Percentiles rank a stretch among this genome's conserved stretches.
Evolutionary conservation across 2,113 vertebrate species (phyloP).

Genomic region (Petaurus breviceps): DNA sequence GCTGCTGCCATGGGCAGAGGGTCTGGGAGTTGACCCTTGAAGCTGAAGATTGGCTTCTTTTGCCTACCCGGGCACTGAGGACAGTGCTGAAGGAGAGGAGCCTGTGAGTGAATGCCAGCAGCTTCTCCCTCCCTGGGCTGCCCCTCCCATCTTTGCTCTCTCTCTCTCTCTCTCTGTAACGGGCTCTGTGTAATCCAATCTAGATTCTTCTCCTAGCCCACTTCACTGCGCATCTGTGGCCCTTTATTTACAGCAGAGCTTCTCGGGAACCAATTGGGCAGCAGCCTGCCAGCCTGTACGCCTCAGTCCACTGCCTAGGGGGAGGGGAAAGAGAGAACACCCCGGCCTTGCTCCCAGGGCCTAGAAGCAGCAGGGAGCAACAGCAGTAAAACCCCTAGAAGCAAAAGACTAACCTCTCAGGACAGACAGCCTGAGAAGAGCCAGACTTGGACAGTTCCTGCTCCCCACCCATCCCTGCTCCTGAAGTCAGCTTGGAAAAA

Average conservation of each 20-base stretch:
- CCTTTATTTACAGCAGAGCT: constrained; percentile 74
- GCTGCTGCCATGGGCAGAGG: not conserved
- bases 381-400: not conserved
- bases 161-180: constrained; percentile 27
- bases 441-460: not conserved
- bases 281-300: constrained; percentile 7
- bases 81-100: not conserved
- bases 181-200: constrained; percentile 73
- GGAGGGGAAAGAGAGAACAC: constrained; percentile 5
- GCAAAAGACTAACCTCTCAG: constrained; percentile 20
- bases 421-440: not conserved
- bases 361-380: constrained; percentile 23
- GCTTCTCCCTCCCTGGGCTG: constrained; percentile 13
- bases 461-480: constrained; percentile 18
- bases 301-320: constrained; percentile 23
- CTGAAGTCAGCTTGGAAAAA: not conserved
- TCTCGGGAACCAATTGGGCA: constrained; percentile 57
- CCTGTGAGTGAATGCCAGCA: constrained; percentile 30
- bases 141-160: constrained; percentile 4
- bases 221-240: constrained; percentile 53
- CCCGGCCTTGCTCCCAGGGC: constrained; percentile 31
- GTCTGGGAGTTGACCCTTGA: not conserved
- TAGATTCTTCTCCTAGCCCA: constrained; percentile 70
- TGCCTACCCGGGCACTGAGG: not conserved
- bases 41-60: constrained; percentile 5